Conservation (phyloP, 2,797 vertebrate genomes). For the Malacoraja senta region DNA sequence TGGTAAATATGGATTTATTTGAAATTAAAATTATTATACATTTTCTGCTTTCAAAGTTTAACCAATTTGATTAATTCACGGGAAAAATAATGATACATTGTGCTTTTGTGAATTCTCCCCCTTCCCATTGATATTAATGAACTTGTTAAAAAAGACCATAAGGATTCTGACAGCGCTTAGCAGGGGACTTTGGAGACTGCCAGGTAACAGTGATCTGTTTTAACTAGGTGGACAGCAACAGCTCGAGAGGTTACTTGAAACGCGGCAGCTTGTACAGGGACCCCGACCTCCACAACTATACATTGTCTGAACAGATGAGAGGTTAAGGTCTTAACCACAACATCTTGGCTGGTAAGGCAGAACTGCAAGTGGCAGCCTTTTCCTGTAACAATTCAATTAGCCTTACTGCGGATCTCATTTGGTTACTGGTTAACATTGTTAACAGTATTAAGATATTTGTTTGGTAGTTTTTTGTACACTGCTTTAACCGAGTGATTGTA, state of each 20-base stretch:
- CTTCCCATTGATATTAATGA: constrained; percentile 26
- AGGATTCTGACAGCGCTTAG: constrained; percentile 32
- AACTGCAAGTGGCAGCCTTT: not conserved
- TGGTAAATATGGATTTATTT: constrained; percentile 1
- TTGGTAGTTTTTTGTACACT: not conserved
- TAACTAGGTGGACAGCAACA: constrained; percentile 31
- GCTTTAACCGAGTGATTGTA: not conserved
- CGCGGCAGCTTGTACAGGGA: not conserved
- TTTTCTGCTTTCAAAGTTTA: constrained; percentile 3
- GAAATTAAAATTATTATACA: not conserved
- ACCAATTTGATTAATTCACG: constrained; percentile 11
- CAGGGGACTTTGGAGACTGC: constrained; percentile 31
- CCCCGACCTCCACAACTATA: constrained; percentile 14
- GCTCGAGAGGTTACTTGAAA: constrained; percentile 25
- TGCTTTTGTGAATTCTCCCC: not conserved
- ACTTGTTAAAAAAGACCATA: constrained; percentile 29
- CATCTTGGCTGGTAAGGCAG: constrained; percentile 24
- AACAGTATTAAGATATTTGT: not conserved
- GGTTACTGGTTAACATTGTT: not conserved
- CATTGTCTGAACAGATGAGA: constrained; percentile 27
- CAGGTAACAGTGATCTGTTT: constrained; percentile 30
- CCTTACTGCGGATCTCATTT: not conserved
- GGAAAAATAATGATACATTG: constrained; percentile 17
- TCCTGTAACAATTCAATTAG: constrained; percentile 16
- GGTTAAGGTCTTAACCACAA: constrained; percentile 17